A percentile compares a stretch with the other conserved stretches of the same genome.
phyloP scores from a whole-genome alignment of 1,140 invertebrate species.

The Halesus radiatus region DNA sequence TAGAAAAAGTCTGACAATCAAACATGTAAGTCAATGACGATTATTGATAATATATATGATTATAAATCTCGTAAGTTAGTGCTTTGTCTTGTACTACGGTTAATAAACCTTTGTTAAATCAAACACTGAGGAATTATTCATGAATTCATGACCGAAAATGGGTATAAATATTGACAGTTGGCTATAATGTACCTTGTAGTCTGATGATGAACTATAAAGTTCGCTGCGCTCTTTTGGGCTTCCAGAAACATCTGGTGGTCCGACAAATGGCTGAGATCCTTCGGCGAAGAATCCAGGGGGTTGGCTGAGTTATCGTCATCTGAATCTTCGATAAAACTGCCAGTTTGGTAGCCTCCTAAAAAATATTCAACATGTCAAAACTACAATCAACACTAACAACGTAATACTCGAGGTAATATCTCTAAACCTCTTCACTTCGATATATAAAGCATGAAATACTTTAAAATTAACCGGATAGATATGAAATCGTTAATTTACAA shows the following conservation, averaged over 20 bases:
- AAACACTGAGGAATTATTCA: neutral
- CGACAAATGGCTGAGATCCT: slow-evolving; percentile 61
- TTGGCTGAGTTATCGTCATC: slow-evolving; percentile 51
- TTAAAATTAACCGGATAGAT: neutral
- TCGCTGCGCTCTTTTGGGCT: slow-evolving; percentile 21
- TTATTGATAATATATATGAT: too few relatives aligned
- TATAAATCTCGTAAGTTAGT: too few relatives aligned
- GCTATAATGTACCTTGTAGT: too few relatives aligned
- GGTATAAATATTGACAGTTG: slow-evolving; percentile 18
- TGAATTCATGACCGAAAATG: slow-evolving; percentile 38
- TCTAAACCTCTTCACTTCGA: neutral
- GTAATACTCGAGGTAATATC: neutral
- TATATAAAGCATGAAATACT: neutral
- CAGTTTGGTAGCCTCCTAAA: slow-evolving; percentile 45
- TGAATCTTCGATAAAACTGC: slow-evolving; percentile 48
- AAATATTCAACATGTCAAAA: slow-evolving; percentile 18
- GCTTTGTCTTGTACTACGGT: neutral
- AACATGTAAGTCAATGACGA: too few relatives aligned
- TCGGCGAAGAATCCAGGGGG: slow-evolving; percentile 55
- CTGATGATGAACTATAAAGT: slow-evolving; percentile 57
- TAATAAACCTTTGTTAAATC: neutral
- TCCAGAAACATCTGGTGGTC: slow-evolving; percentile 54
- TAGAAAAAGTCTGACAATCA: too few relatives aligned
- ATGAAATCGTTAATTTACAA: neutral
- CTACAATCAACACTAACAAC: neutral